Evolutionary conservation across 2,888 invertebrate genomes (phyloP), one percentile per base, ranked within the genome.

Genomic region (Erynnis tages): DNA sequence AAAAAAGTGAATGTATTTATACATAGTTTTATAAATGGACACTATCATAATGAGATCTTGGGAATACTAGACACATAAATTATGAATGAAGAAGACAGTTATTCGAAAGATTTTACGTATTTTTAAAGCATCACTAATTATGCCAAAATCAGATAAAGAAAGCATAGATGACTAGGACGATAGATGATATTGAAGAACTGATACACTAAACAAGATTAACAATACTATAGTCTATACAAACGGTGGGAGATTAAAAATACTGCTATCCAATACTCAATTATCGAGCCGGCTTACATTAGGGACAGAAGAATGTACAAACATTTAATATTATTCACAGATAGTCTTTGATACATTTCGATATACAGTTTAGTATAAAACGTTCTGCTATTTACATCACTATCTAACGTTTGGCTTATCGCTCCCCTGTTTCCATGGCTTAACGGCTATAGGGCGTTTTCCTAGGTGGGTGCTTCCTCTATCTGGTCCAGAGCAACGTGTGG

Each of bases 391-490:
- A 49, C 48, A 49, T 10, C 14, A 32, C 32, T 49, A 30, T 19
- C 48, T 49, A 53, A 54, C 43, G 41, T 43, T 50, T 61, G 70
- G 70, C 71, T 65, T 73, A 58, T 61, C 69, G 76, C 78, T 79
- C 79, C 79, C 77, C 76, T 83, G 83, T 82, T 77, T 76, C 71
- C 74, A 69, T 69, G 52, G 73, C 71, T 71, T 67, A 69, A 58
- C 54, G 52, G 38, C 56, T 54, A 34, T n/a, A n/a, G n/a, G 6
- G 1, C 37, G 48, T 21, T 53, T 45, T 55, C 55, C 79, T 86
- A 86, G 71, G 83, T 84, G 17, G 85, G 84, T 1, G 79, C 83
- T 62, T 86, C 81, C 55, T 84, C 81, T 59, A 82, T 84, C 65
- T 79, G 73, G 59, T 83, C 77, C 47, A 71, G 64, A 55, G 67